These are phyloP conservation scores for Agelas oroides DNA, from an alignment of 37 sponge, comb jelly and placozoan genomes.

Conservation along the genomic window DNA sequence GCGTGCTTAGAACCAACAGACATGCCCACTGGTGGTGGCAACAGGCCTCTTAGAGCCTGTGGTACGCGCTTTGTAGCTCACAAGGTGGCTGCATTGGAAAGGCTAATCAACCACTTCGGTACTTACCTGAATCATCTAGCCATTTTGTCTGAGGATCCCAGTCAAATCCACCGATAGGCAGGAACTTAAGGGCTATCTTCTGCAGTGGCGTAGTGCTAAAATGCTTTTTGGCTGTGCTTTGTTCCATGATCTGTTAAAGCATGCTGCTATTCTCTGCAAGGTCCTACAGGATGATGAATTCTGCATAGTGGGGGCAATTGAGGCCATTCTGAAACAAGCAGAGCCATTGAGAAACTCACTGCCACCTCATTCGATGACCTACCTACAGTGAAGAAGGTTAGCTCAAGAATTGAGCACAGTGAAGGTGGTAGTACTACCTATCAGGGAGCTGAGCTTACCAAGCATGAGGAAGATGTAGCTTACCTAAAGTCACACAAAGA, in stretches of 20 bases:
- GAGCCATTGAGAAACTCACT: conserved; percentile 32
- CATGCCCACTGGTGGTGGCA: conserved; percentile 56
- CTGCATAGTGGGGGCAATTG: conserved; percentile 47
- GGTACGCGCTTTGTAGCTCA: conserved; percentile 79
- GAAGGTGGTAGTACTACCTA: too few relatives aligned
- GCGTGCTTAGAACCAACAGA: conserved; percentile 52
- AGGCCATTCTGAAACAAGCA: conserved; percentile 46
- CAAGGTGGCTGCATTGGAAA: conserved; percentile 61
- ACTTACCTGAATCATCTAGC: conserved; percentile 73
- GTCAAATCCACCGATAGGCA: conserved; percentile 58
- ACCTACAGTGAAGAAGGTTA: neutral
- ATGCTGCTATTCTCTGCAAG: conserved; percentile 34
- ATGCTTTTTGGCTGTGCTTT: conserved; percentile 47
- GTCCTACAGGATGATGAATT: conserved; percentile 16
- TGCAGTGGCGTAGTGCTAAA: conserved; percentile 36
- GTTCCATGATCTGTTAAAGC: conserved; percentile 55
- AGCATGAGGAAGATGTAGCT: neutral
- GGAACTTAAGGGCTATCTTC: conserved; percentile 41
- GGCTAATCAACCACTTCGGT: conserved; percentile 61
- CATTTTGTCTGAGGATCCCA: conserved; percentile 55
- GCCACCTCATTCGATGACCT: conserved; percentile 27
- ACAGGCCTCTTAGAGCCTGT: conserved; percentile 60
- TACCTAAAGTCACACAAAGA: conserved; percentile 19
- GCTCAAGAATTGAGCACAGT: too few relatives aligned
- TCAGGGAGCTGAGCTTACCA: neutral